Evolutionary conservation across 2,797 vertebrate species (phyloP), one percentile per base, ranked within the genome.

Genomic region (Ctenochaetus hawaiiensis): DNA sequence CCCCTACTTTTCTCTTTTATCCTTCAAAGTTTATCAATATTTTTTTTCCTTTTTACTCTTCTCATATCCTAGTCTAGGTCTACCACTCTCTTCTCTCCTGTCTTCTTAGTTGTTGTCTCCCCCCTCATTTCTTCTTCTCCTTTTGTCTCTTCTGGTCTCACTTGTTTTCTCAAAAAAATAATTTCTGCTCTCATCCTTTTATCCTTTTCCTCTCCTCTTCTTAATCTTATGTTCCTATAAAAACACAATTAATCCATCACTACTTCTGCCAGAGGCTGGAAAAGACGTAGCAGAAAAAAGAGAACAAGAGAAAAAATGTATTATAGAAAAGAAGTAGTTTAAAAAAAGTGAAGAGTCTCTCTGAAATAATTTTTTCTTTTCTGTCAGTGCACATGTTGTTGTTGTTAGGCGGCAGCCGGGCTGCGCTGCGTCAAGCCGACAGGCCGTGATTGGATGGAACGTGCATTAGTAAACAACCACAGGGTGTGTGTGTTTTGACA

Each of bases 381-480:
- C 22, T 49, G 66, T 65, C 34, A 5, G 54, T 52, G 30, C 16
- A 87, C 75, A 85, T 84, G 78, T 72, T 91, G 88, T 81, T 89
- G 85, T 84, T 89, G 89, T 91, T 87, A 91, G 80, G 81, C 56
- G 54, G 84, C 23, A 48, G 80, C 73, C 9, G 18, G 22, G 72
- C 90, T 91, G 93, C 59, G 2, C 74, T 91, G 87, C 67, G 47
- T 94, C 92, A 93, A 79, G 68, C 47, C 56, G 45, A 71, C 80
- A 77, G 49, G 26, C 85, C 73, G 66, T 80, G 90, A 93, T 94
- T 93, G 86, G 83, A 92, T 68, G 71, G 66, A 91, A 89, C 90
- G 37, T 84, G 72, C 43, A 80, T 39, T 64, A 78, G 87, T 88
- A 90, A 90, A 92, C 79, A 91, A 80, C 70, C 79, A 77, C 74